phyloP scores from a whole-genome alignment of 1,140 invertebrate species.

The Drosophila kepulauana region DNA sequence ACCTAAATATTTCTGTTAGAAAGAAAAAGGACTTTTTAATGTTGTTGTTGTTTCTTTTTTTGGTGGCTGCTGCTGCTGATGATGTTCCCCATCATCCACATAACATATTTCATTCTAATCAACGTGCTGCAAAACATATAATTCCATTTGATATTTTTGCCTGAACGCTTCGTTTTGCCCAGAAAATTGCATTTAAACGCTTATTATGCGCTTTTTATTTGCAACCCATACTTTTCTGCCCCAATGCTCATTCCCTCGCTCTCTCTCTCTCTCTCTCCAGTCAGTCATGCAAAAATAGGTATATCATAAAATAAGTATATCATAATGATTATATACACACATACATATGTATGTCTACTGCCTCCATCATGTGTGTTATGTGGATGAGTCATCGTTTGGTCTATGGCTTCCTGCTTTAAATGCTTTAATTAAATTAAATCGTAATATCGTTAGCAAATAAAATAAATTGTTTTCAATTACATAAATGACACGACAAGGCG shows the following conservation, averaged over 20 bases:
- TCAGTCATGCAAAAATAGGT: constrained; percentile 68
- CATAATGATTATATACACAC: neutral
- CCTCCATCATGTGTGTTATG: neutral
- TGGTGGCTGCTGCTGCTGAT: constrained; percentile 3
- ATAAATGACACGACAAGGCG: constrained; percentile 73
- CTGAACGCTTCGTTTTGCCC: constrained; percentile 64
- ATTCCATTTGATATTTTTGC: constrained; percentile 77
- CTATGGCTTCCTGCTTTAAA: constrained; percentile 56
- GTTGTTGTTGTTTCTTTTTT: constrained; percentile 21
- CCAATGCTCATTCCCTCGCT: constrained; percentile 42
- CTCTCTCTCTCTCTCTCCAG: neutral
- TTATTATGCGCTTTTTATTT: constrained; percentile 85
- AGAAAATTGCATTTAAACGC: constrained; percentile 85
- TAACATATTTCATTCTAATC: constrained; percentile 79
- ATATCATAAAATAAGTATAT: constrained; percentile 42
- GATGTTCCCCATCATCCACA: constrained; percentile 15
- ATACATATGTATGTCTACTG: neutral
- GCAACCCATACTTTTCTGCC: constrained; percentile 78
- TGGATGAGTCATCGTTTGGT: constrained; percentile 13
- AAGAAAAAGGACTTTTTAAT: constrained; percentile 68
- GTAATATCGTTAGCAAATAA: constrained; percentile 82
- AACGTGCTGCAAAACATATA: constrained; percentile 80
- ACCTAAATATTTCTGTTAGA: constrained; percentile 79
- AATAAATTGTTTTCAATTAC: constrained; percentile 81
- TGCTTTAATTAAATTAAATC: constrained; percentile 75